Percentiles rank a stretch among this genome's conserved stretches.
phyloP scores from a whole-genome alignment of 2,888 invertebrate genomes.

The Metopia argyrocephala region DNA sequence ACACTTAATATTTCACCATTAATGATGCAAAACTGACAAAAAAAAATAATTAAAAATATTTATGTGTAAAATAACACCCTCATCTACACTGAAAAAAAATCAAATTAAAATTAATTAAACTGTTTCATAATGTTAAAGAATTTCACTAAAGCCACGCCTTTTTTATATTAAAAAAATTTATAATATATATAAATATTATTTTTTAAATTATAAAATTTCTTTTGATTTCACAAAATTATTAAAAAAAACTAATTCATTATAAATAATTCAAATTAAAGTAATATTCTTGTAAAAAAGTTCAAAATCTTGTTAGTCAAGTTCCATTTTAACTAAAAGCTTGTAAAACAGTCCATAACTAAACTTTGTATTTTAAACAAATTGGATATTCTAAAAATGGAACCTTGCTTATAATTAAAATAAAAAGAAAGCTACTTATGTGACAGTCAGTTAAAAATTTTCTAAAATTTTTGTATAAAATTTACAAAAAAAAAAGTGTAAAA shows the following conservation, averaged over 20 bases:
- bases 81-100: constrained; percentile 44
- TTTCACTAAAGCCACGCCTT: constrained; percentile 69
- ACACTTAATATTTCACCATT: not conserved
- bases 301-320: constrained; percentile 38
- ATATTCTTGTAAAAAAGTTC: not conserved
- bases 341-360: constrained; percentile 47
- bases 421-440: constrained; percentile 50
- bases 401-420: constrained; percentile 54
- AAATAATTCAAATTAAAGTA: not conserved
- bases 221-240: constrained; percentile 41
- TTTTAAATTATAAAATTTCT: constrained; percentile 41
- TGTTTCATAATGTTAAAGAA: constrained; percentile 68
- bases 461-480: constrained; percentile 36
- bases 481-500: constrained; percentile 17
- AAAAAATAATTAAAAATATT: not conserved
- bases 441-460: constrained; percentile 9
- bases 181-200: too few species aligned
- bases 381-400: constrained; percentile 54
- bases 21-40: not conserved
- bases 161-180: constrained; percentile 51
- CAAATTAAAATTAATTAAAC: constrained; percentile 68
- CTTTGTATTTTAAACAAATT: constrained; percentile 46
- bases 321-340: constrained; percentile 49
- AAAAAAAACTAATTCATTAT: not conserved
- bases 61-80: constrained; percentile 53